Evolutionary conservation across 2,113 vertebrate species (phyloP), one percentile per base, ranked within the genome.

Genomic region (Zeus faber): DNA sequence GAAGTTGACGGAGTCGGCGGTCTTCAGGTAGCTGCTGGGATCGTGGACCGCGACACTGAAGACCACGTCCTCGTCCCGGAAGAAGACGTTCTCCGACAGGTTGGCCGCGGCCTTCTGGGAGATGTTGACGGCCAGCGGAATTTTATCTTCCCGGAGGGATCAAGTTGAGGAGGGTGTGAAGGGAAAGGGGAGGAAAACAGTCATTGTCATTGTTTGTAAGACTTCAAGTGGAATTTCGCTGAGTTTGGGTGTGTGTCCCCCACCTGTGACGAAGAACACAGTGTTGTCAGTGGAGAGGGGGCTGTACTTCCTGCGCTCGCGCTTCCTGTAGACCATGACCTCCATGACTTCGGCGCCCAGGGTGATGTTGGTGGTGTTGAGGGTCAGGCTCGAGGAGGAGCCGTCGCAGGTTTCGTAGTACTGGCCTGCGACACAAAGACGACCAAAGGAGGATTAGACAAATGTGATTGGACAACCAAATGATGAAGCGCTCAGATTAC

Each of bases 21-120:
- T 80, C 26, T 91, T 94, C 37, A 99, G 90, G 54, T 95, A 99
- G 49, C 87, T 49, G 39, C 94, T 95, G 61, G 96, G 96, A 62
- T 99, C 96, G 0, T 99, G 94, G 35, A 98, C 62, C 47, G 83
- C 80, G 49, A 93, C 92, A 2, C 81, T 74, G 62, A 97, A 97
- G 1, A 75, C 68, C 13, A 98, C 86, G 14, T 95, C 92, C 1
- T 91, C 85, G 21, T 89, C 90, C 52, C 89, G 87, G 62, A 95
- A 87, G 74, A 94, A 99, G 54, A 92, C 86, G 2, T 88, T 89
- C n/a, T 92, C 88, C 0, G 93, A 91, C 35, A 87, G 58, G 76
- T 94, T 93, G 54, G 86, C 79, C 20, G 92, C 88, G 2, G 91
- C 88, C 67, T 91, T 96, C 85, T 99, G 97, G 58, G 72, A 91